Evolutionary conservation across 2,888 invertebrate species (phyloP).

Genomic region (Luperina nickerlii): DNA sequence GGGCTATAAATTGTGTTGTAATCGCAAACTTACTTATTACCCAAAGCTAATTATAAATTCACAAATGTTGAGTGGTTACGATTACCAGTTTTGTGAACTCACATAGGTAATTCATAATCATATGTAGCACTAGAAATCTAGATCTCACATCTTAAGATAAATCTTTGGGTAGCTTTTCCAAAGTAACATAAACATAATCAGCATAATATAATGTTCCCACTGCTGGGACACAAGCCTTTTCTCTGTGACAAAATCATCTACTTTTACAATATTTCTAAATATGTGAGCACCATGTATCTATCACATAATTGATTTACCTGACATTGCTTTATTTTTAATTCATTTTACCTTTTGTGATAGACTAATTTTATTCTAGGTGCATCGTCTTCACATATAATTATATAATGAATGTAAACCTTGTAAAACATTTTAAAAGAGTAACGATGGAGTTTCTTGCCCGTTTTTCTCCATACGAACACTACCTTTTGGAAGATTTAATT

Average conservation of each 20-base stretch:
- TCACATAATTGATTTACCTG: no score
- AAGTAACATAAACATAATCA: neutral
- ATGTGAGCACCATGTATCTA: no score
- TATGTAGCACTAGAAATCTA: neutral
- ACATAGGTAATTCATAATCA: conserved; percentile 2
- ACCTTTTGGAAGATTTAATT: no score
- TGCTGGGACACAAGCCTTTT: neutral
- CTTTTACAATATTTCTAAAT: no score
- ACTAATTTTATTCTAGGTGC: no score
- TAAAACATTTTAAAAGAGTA: no score
- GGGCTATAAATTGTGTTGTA: conserved; percentile 65
- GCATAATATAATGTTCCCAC: neutral
- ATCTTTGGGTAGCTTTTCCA: neutral
- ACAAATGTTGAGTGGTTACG: neutral
- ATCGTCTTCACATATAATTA: no score
- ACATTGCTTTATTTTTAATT: no score
- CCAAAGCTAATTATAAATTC: conserved; percentile 16
- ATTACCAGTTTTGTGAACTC: neutral
- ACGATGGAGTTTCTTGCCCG: no score
- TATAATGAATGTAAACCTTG: no score
- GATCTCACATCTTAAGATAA: conserved; percentile 13
- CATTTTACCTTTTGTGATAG: no score
- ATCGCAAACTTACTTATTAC: conserved; percentile 48
- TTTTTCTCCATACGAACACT: no score
- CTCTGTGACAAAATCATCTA: neutral